phyloP scores from a whole-genome alignment of 2,888 invertebrate species.

The Polietes domitor region DNA sequence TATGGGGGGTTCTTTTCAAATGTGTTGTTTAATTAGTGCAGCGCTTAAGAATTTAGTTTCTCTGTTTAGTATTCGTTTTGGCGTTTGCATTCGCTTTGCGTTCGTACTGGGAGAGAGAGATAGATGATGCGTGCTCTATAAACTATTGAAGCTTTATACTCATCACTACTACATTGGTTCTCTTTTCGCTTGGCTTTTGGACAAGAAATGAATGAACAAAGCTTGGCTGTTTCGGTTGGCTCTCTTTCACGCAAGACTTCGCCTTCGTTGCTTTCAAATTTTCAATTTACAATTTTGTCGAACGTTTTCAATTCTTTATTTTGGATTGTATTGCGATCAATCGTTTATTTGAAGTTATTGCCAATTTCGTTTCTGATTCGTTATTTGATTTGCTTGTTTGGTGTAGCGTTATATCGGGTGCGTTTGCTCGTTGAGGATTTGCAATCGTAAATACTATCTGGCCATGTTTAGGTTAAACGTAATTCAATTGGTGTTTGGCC shows the following conservation, averaged over 20 bases:
- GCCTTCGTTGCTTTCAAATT: slow-evolving; percentile 21
- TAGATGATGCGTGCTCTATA: slow-evolving; percentile 57
- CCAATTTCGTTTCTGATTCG: slow-evolving; percentile 48
- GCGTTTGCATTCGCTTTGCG: slow-evolving; percentile 28
- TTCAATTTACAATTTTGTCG: slow-evolving; percentile 35
- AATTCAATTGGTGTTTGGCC: slow-evolving; percentile 32
- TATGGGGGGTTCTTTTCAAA: too few species aligned
- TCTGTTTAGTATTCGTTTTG: background rate
- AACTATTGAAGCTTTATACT: slow-evolving; percentile 63
- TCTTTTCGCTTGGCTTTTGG: slow-evolving; percentile 35
- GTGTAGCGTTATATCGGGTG: slow-evolving; percentile 67
- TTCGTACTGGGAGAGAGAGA: slow-evolving; percentile 1
- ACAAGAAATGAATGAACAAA: slow-evolving; percentile 27
- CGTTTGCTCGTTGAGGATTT: slow-evolving; percentile 52
- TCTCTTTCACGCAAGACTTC: slow-evolving; percentile 17
- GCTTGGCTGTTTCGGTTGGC: slow-evolving; percentile 36
- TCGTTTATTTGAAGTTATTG: slow-evolving; percentile 31
- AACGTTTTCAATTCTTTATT: slow-evolving; percentile 6
- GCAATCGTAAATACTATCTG: slow-evolving; percentile 38
- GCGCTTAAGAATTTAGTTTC: background rate
- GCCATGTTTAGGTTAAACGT: slow-evolving; percentile 50
- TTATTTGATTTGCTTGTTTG: slow-evolving; percentile 31
- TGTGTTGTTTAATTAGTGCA: slow-evolving; percentile 18
- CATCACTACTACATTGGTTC: slow-evolving; percentile 59
- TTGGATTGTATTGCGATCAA: background rate